phyloP scores from a whole-genome alignment of 2,113 vertebrate genomes.

The Eretmochelys imbricata region DNA sequence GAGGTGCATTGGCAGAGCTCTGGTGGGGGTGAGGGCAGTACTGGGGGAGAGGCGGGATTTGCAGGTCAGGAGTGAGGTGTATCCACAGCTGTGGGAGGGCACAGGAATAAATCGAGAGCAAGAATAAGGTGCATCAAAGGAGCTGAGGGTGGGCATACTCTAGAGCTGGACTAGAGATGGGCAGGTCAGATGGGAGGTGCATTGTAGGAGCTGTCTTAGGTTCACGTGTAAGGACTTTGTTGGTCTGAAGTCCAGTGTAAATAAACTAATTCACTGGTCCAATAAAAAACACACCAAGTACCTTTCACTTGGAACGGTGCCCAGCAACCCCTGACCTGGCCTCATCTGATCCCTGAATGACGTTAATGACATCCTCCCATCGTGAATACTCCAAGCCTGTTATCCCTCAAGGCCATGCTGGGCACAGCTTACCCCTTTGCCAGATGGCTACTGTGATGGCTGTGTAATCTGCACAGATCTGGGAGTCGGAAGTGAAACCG shows the following conservation, averaged over 20 bases:
- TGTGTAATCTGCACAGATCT: neutral
- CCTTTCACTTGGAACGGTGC: neutral
- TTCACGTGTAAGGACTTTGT: neutral
- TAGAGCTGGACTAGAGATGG: neutral
- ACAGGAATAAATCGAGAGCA: neutral
- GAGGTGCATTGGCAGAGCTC: neutral
- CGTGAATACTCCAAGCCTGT: neutral
- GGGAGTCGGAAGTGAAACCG: neutral
- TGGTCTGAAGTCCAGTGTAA: neutral
- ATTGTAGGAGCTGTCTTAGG: neutral
- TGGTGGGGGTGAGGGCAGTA: neutral
- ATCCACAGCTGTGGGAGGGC: neutral
- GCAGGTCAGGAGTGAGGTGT: neutral
- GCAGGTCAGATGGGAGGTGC: neutral
- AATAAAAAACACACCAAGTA: neutral
- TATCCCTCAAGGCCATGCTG: neutral
- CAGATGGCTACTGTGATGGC: conserved; percentile 31
- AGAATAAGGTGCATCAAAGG: neutral
- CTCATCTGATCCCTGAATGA: neutral
- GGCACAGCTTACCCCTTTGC: neutral
- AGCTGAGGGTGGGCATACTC: neutral
- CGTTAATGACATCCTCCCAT: neutral
- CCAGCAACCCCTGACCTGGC: neutral
- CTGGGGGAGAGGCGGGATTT: neutral
- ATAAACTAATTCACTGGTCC: neutral